Conservation (phyloP, 2,888 invertebrate species). For the Seladonia tumulorum region DNA sequence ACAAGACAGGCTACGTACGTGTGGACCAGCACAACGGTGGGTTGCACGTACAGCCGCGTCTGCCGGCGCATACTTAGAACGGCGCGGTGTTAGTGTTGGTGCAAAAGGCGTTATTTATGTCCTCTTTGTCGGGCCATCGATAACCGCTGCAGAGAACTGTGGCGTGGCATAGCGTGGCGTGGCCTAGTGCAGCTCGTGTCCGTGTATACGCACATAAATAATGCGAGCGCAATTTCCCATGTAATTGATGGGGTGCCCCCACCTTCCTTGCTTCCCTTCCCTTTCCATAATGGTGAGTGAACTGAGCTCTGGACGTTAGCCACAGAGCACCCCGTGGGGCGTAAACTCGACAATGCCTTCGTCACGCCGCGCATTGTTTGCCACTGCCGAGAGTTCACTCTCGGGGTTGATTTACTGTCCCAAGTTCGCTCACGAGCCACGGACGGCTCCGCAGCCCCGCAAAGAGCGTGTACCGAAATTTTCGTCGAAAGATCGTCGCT, state of each 20-base stretch:
- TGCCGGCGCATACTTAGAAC: conserved; percentile 25
- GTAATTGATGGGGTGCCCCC: conserved; percentile 81
- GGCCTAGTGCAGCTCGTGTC: conserved; percentile 70
- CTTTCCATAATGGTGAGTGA: conserved; percentile 79
- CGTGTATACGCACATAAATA: conserved; percentile 77
- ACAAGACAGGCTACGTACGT: neutral
- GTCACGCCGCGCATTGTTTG: conserved; percentile 83
- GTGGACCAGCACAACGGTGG: neutral
- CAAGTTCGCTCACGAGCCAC: conserved; percentile 70
- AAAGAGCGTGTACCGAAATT: conserved; percentile 80
- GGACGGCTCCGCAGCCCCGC: conserved; percentile 73
- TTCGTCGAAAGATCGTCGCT: conserved; percentile 67
- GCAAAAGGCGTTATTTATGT: conserved; percentile 79
- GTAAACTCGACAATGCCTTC: conserved; percentile 83
- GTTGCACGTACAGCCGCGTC: conserved; percentile 10
- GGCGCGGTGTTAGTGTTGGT: conserved; percentile 45
- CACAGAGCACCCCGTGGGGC: conserved; percentile 79
- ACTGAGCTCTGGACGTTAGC: conserved; percentile 76
- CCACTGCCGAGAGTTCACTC: conserved; percentile 78
- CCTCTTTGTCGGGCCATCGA: conserved; percentile 81
- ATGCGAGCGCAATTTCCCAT: conserved; percentile 82
- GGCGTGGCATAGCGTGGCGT: conserved; percentile 64
- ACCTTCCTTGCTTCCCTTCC: conserved; percentile 48
- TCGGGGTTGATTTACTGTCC: conserved; percentile 79
- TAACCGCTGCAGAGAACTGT: conserved; percentile 72